Evolutionary conservation across 2,888 invertebrate genomes (phyloP), one percentile per base, ranked within the genome.

Genomic region (Lasiommata megera): DNA sequence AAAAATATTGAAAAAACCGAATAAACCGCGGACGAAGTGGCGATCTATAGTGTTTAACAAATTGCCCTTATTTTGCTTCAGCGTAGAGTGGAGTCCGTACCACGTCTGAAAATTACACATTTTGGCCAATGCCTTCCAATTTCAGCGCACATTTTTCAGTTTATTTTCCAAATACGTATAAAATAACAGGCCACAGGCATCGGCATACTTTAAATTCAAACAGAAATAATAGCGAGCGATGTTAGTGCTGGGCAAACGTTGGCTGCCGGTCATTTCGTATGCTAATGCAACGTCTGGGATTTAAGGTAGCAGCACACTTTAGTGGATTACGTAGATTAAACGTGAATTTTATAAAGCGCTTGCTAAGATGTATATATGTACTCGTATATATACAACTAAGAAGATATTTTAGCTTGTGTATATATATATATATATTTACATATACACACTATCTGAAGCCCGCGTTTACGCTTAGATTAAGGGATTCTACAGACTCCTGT

Each of bases 151-250:
- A 51, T 31, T 40, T 46, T 17, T 7, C 36, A 44, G 46, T 40
- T 17, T 34, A 46, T 46, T 31, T n/a, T 40, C 38, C 37, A 59
- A 65, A 65, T 34, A 53, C 58, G 46, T 54, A 60, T 36, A 62
- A 64, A 68, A 67, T 63, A 63, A 60, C 52, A 64, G 56, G 48
- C 48, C 51, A 44, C 28, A 44, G 47, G 53, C 41, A 56, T 56
- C 38, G 56, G 36, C 38, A 67, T 69, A 65, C 64, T 70, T 73
- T 69, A 73, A 73, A 74, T 70, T 73, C 71, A 66, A 71, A 73
- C 16, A 37, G 37, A 48, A 48, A 36, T 48, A 36, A 73, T 74
- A 41, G 59, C 58, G 62, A 58, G 54, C 62, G 62, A 63, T 66
- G 61, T 56, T 68, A 65, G 53, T 37, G 38, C 29, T 52, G 47